These are phyloP conservation scores for Nasonia giraulti DNA, from an alignment of 1,140 invertebrate species.

Conservation along the genomic window DNA sequence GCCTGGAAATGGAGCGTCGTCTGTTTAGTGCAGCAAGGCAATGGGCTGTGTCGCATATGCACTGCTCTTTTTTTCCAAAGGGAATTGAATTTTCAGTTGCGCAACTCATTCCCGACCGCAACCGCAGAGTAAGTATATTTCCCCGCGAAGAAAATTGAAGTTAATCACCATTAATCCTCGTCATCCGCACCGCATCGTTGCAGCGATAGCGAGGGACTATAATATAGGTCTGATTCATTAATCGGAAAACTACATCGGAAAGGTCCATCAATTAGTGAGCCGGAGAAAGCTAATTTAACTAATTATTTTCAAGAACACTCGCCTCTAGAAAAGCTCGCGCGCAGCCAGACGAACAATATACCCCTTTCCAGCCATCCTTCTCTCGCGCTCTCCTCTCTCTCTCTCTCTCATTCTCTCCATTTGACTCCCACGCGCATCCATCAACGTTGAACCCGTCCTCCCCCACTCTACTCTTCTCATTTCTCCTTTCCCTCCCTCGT, in stretches of 20 bases:
- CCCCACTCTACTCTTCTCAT: not conserved
- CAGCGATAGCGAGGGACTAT: too few relatives aligned
- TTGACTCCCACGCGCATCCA: constrained; percentile 5
- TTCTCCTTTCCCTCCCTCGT: not conserved
- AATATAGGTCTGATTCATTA: not conserved
- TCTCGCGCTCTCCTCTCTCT: not conserved
- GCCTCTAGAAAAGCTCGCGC: not conserved
- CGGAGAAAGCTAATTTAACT: not conserved
- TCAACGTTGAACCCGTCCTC: not conserved
- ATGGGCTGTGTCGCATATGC: not conserved
- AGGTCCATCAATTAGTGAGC: not conserved
- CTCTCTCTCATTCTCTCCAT: not conserved
- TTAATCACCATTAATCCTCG: not conserved
- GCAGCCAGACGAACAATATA: not conserved
- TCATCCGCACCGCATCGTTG: not conserved
- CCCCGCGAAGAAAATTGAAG: too few relatives aligned
- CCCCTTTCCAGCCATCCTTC: not conserved
- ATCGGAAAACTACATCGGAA: not conserved
- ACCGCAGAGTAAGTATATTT: too few relatives aligned
- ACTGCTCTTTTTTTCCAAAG: not conserved
- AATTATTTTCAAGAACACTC: not conserved
- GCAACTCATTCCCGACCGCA: too few relatives aligned
- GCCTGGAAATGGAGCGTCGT: not conserved
- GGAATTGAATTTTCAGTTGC: not conserved
- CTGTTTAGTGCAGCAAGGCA: not conserved